phyloP scores from a whole-genome alignment of 1,140 invertebrate species.

The Pinna nobilis region DNA sequence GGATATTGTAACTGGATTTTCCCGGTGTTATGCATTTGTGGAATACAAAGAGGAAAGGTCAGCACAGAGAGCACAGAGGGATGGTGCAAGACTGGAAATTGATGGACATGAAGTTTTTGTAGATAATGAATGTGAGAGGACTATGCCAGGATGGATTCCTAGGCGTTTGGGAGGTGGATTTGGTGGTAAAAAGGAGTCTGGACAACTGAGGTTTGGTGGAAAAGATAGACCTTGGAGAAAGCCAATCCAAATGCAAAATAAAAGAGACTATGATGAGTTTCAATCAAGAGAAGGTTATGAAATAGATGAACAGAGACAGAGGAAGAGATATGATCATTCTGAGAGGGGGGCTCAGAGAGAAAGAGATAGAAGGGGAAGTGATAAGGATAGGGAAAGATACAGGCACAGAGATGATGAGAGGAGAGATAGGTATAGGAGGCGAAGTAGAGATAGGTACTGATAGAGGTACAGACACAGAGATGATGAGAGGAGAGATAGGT shows the following conservation, averaged over 20 bases:
- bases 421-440: neutral
- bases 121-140: conserved; percentile 78
- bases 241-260: conserved; percentile 49
- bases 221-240: conserved; percentile 81
- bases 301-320: conserved; percentile 17
- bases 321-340: conserved; percentile 18
- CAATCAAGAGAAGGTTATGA: neutral
- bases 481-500: conserved; percentile 3
- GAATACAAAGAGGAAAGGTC: conserved; percentile 83
- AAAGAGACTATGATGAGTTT: too few relatives aligned
- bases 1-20: conserved; percentile 88
- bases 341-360: conserved; percentile 14
- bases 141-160: conserved; percentile 87
- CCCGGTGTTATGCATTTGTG: conserved; percentile 90
- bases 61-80: conserved; percentile 79
- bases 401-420: conserved; percentile 22
- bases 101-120: conserved; percentile 79
- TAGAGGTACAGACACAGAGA: conserved; percentile 22
- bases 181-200: conserved; percentile 90
- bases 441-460: conserved; percentile 20
- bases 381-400: conserved; percentile 23
- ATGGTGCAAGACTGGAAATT: conserved; percentile 81
- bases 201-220: conserved; percentile 91
- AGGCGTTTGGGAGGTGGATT: conserved; percentile 90
- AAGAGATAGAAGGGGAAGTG: neutral